phyloP scores from a whole-genome alignment of 1,140 invertebrate species.

The Anastatus disparis region DNA sequence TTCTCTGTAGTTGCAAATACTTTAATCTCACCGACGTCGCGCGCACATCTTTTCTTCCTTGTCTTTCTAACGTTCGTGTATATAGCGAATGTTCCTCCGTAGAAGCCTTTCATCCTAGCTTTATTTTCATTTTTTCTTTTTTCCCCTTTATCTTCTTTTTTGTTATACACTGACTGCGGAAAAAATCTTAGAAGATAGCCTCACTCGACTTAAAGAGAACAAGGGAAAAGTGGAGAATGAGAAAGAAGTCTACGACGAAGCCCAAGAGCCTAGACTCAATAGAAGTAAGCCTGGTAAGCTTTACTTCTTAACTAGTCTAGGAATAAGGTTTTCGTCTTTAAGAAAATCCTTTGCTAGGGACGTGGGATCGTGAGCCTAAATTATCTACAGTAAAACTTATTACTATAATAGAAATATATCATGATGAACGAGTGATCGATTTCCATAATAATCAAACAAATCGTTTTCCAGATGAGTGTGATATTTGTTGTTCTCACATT shows the following conservation, averaged over 20 bases:
- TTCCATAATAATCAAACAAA: too few relatives aligned
- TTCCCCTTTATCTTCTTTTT: neutral
- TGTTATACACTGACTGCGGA: neutral
- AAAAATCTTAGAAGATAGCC: constrained; percentile 11
- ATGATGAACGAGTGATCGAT: too few relatives aligned
- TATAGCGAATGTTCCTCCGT: too few relatives aligned
- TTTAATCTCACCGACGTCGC: constrained; percentile 29
- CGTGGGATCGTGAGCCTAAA: too few relatives aligned
- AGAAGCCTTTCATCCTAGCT: neutral
- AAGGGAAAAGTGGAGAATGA: neutral
- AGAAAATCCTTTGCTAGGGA: constrained; percentile 35
- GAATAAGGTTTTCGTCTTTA: constrained; percentile 31
- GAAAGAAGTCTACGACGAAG: neutral
- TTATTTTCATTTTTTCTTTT: neutral
- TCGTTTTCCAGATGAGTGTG: too few relatives aligned
- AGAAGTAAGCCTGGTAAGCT: constrained; percentile 38
- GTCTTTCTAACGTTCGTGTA: too few relatives aligned
- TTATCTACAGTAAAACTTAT: too few relatives aligned
- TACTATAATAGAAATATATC: too few relatives aligned
- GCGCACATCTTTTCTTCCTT: too few relatives aligned
- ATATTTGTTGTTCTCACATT: too few relatives aligned
- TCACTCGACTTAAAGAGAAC: too few relatives aligned
- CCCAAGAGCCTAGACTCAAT: constrained; percentile 33
- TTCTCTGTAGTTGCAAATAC: constrained; percentile 35
- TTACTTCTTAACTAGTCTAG: constrained; percentile 38